Evolutionary conservation across 2,888 invertebrate genomes (phyloP), one percentile per base, ranked within the genome.

Genomic region (Oligia latruncula): DNA sequence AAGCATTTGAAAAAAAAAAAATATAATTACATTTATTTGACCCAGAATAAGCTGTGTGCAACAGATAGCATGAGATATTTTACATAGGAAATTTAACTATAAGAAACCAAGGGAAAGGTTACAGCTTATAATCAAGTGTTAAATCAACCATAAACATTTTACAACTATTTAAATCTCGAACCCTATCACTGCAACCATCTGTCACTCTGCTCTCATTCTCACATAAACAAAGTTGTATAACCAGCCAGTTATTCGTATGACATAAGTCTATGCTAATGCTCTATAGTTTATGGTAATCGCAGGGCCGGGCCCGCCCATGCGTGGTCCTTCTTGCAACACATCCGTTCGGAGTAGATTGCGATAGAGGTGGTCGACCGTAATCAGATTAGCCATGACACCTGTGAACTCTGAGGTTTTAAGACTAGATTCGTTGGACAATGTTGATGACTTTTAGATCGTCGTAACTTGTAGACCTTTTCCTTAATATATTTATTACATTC

Each of bases 181-280:
- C 52, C 17, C n/a, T 58, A 52, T 68, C 62, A 62, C 49, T 46
- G 60, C 71, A 35, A 15, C 75, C 86, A 86, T 84, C 78, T 84
- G 87, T 84, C 84, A 86, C 60, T 64, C 6, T 58, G 65, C 65
- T 86, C 78, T 86, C 46, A 78, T 86, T 84, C 83, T 72, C 78
- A 71, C 74, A 74, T 74, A 77, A 17, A 68, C 68, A 84, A 78
- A 60, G 52, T 84, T 87, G 84, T 84, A 84, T 87, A 85, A 85
- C 85, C 87, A 87, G 81, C 85, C 84, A 84, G 84, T 76, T 75
- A 81, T 71, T 66, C 62, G 40, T 40, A 80, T 86, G 86, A 86
- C 86, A 88, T 86, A 86, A 87, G 71, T 82, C 78, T 86, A 88
- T 85, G 87, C 40, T 86, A 85, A 87, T 86, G 55, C 46, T 67